Percentiles rank a stretch among this genome's conserved stretches.
Evolutionary conservation across 2,888 invertebrate genomes (phyloP).

Genomic region (Latrodectus hesperus): DNA sequence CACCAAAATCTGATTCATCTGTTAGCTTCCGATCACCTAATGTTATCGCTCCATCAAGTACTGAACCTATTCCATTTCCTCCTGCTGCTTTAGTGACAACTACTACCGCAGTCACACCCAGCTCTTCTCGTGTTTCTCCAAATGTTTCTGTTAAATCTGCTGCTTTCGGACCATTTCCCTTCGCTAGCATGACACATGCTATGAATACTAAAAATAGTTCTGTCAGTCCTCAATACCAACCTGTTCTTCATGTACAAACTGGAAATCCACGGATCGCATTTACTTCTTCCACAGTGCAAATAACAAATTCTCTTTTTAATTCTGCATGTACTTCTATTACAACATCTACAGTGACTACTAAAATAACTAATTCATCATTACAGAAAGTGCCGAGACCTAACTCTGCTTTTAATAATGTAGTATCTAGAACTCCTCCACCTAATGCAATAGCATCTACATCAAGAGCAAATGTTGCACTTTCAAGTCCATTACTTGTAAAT

Average conservation of each 20-base stretch:
- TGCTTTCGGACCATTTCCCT: slow-evolving; percentile 83
- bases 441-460: slow-evolving; percentile 59
- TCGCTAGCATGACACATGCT: slow-evolving; percentile 92
- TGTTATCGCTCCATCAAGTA: slow-evolving; percentile 79
- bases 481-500: slow-evolving; percentile 91
- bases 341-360: slow-evolving; percentile 71
- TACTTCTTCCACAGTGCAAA: slow-evolving; percentile 66
- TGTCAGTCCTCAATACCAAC: slow-evolving; percentile 54
- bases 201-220: slow-evolving; percentile 84
- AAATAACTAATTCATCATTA: slow-evolving; percentile 71
- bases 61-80: slow-evolving; percentile 79
- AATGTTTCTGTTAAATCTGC: slow-evolving; percentile 76
- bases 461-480: slow-evolving; percentile 82
- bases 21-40: slow-evolving; percentile 80
- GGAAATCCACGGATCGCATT: slow-evolving; percentile 55
- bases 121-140: slow-evolving; percentile 53
- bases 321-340: slow-evolving; percentile 69
- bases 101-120: slow-evolving; percentile 44
- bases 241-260: slow-evolving; percentile 53
- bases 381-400: slow-evolving; percentile 72
- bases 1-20: slow-evolving; percentile 60
- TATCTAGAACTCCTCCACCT: slow-evolving; percentile 49
- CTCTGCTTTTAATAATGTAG: slow-evolving; percentile 66
- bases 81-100: slow-evolving; percentile 70
- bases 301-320: slow-evolving; percentile 58